These are phyloP conservation scores for Salmo trutta DNA, from an alignment of 2,797 vertebrate species.

Conservation along the genomic window DNA sequence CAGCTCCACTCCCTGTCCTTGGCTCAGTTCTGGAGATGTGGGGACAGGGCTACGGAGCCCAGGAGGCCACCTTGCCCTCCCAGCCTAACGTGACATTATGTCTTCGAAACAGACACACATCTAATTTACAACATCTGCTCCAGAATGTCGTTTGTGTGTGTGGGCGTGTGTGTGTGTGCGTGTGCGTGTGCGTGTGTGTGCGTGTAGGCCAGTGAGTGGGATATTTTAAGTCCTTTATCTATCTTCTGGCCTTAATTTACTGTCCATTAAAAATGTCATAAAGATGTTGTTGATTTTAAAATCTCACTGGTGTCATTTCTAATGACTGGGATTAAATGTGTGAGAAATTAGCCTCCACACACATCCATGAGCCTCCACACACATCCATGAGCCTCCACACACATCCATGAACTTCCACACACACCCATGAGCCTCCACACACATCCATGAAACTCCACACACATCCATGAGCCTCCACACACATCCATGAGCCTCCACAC, in stretches of 20 bases:
- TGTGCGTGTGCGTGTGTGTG: neutral
- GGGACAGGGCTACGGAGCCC: neutral
- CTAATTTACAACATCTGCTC: neutral
- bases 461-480: conserved; percentile 20
- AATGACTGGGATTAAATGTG: neutral
- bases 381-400: neutral
- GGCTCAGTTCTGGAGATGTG: neutral
- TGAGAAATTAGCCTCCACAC: neutral
- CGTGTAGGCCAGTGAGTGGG: neutral
- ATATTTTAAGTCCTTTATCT: neutral
- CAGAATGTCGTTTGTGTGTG: neutral
- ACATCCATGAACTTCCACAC: neutral
- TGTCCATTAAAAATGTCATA: neutral
- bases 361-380: neutral
- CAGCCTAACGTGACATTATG: conserved; percentile 16
- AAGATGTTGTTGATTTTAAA: neutral
- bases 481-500: neutral
- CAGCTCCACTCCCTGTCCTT: neutral
- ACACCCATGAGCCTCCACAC: neutral
- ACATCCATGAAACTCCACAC: conserved; percentile 1
- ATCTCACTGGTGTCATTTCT: neutral
- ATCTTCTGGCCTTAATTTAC: neutral
- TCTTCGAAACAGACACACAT: conserved; percentile 3
- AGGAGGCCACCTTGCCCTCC: neutral
- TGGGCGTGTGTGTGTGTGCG: neutral